These are phyloP conservation scores for Darevskia mixta DNA, from an alignment of 2,797 vertebrate genomes.

Conservation along the genomic window DNA sequence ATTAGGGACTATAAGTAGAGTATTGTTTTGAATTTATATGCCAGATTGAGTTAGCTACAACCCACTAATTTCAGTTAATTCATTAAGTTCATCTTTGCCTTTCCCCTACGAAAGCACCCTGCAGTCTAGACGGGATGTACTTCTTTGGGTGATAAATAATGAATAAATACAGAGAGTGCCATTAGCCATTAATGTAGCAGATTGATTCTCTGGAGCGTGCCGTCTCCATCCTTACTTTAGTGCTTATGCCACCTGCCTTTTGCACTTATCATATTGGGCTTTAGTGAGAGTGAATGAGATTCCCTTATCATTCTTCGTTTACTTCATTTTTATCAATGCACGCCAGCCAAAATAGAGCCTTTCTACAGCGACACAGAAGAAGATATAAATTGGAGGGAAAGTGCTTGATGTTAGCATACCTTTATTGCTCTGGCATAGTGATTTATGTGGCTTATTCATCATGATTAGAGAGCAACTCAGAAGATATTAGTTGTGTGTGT, in stretches of 20 bases:
- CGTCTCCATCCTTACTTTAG: slow-evolving; percentile 67
- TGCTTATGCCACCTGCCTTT: slow-evolving; percentile 62
- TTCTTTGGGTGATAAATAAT: slow-evolving; percentile 78
- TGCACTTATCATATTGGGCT: slow-evolving; percentile 53
- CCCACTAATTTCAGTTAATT: slow-evolving; percentile 69
- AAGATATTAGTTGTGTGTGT: background rate
- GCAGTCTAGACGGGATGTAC: slow-evolving; percentile 71
- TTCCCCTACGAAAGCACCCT: slow-evolving; percentile 66
- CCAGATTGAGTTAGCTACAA: slow-evolving; percentile 44
- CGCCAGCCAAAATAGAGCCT: slow-evolving; percentile 27
- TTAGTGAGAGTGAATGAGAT: slow-evolving; percentile 52
- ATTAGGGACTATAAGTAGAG: background rate
- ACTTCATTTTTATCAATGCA: slow-evolving; percentile 62
- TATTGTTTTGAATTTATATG: slow-evolving; percentile 41
- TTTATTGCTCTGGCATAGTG: slow-evolving; percentile 22
- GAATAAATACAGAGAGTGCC: slow-evolving; percentile 72
- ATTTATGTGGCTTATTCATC: slow-evolving; percentile 17
- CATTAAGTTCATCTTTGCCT: slow-evolving; percentile 65
- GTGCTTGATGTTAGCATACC: slow-evolving; percentile 21
- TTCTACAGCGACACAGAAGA: slow-evolving; percentile 33
- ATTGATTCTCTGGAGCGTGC: slow-evolving; percentile 64
- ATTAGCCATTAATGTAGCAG: slow-evolving; percentile 71
- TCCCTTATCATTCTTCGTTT: slow-evolving; percentile 70
- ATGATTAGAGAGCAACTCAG: slow-evolving; percentile 11
- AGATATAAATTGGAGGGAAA: slow-evolving; percentile 31